Evolutionary conservation across 2,113 vertebrate genomes (phyloP), one percentile per base, ranked within the genome.

Genomic region (Rhea americana): DNA sequence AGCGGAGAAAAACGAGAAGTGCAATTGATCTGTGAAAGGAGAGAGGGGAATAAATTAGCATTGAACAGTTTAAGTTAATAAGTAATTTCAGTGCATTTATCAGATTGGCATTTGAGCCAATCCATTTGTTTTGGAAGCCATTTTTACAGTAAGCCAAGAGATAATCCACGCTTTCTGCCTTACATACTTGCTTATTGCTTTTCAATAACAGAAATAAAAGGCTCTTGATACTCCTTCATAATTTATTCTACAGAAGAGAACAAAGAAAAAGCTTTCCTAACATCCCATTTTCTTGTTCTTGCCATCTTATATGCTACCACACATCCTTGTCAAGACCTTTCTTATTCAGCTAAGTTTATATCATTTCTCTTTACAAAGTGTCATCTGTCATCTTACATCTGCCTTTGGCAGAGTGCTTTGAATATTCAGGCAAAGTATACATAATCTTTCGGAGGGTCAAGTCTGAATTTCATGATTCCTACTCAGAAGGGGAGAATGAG

Each of bases 351-450:
- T 86, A 55, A 10, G 2, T 75, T 84, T 66, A 68, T 83, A 45
- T 80, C 19, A 68, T 68, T 91, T 90, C n/a, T 91, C 76, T 90
- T 90, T 65, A 73, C 63, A 88, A 89, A 74, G 82, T 91, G 37
- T 65, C 65, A 92, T 74, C 43, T 71, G 39, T 32, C 28, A 56
- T 86, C 70, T 93, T 88, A 81, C 83, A 90, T 93, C 67, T 68
- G 68, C 11, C 89, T 84, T 93, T 96, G 74, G 19, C 70, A 91
- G 63, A 90, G 16, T 93, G 62, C n/a, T 93, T 93, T 73, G 74
- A 94, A 86, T 96, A 89, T 90, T 95, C 91, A 87, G 74, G 89
- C 68, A 85, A 91, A 55, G 37, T 88, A 48, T 86, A 53, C 11
- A 9, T 85, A 86, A 88, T 47, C 50, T 58, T 62, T 63, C 72